phyloP scores from a whole-genome alignment of 2,797 vertebrate species.

The Eidolon dupreanum region DNA sequence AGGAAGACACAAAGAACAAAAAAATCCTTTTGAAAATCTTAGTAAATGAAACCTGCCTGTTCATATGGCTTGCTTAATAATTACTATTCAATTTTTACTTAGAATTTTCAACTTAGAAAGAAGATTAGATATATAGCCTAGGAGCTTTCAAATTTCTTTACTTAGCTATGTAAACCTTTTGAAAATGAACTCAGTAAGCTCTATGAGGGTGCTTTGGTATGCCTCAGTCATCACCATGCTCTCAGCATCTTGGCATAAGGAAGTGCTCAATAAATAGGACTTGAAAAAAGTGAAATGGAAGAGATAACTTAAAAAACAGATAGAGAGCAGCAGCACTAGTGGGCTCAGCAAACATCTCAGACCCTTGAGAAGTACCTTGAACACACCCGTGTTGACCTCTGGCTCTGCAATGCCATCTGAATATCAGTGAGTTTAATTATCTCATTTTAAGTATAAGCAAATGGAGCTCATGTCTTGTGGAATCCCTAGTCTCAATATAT shows the following conservation, averaged over 20 bases:
- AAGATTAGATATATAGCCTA: not conserved
- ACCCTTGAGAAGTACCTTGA: rapidly evolving
- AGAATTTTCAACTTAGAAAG: not conserved
- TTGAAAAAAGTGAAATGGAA: not conserved
- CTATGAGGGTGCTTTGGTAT: not conserved
- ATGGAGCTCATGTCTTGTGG: not conserved
- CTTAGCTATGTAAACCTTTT: not conserved
- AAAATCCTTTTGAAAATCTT: not conserved
- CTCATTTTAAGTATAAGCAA: not conserved
- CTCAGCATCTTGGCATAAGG: not conserved
- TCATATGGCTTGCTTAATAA: not conserved
- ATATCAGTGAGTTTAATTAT: not conserved
- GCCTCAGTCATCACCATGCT: not conserved
- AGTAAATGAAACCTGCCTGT: not conserved
- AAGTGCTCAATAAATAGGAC: not conserved
- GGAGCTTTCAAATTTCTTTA: not conserved
- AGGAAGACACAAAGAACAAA: not conserved
- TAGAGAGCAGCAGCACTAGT: not conserved
- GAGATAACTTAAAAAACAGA: not conserved
- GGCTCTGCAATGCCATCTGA: not conserved
- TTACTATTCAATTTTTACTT: not conserved
- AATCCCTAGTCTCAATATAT: not conserved
- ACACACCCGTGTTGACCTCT: rapidly evolving
- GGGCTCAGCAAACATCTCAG: not conserved
- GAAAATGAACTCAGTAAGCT: not conserved